These are phyloP conservation scores for Mactromeris polynyma DNA, from an alignment of 2,888 invertebrate genomes.

Conservation along the genomic window DNA sequence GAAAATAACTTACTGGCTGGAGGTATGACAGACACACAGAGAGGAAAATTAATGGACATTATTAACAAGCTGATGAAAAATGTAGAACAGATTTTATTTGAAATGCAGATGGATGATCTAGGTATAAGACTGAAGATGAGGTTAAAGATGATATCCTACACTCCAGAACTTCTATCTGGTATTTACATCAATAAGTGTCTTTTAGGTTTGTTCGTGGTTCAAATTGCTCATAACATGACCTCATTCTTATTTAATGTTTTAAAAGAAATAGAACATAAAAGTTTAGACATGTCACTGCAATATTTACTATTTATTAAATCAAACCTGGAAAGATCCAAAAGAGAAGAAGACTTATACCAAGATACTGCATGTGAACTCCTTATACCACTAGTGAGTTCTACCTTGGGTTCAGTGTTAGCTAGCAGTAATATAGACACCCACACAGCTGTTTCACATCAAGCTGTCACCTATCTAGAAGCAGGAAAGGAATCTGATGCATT, in stretches of 20 bases:
- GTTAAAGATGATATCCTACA: background rate
- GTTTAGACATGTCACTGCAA: background rate
- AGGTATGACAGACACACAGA: background rate
- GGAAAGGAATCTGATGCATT: background rate
- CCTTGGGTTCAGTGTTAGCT: background rate
- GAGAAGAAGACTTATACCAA: background rate
- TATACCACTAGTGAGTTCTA: background rate
- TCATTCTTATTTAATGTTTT: background rate
- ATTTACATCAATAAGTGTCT: background rate
- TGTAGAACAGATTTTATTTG: background rate
- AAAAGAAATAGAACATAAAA: background rate
- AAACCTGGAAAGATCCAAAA: background rate
- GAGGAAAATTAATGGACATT: background rate
- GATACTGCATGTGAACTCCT: background rate
- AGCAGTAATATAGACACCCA: background rate
- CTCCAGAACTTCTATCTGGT: background rate
- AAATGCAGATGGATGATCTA: background rate
- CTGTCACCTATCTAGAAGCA: background rate
- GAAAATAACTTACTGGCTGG: constrained; percentile 2
- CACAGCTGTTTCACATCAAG: background rate
- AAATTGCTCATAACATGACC: no score
- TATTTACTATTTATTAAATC: background rate
- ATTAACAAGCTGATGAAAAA: background rate
- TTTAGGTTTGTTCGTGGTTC: background rate
- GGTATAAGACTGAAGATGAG: background rate